Evolutionary conservation across 2,113 vertebrate genomes (phyloP).

Genomic region (Eidolon helvum): DNA sequence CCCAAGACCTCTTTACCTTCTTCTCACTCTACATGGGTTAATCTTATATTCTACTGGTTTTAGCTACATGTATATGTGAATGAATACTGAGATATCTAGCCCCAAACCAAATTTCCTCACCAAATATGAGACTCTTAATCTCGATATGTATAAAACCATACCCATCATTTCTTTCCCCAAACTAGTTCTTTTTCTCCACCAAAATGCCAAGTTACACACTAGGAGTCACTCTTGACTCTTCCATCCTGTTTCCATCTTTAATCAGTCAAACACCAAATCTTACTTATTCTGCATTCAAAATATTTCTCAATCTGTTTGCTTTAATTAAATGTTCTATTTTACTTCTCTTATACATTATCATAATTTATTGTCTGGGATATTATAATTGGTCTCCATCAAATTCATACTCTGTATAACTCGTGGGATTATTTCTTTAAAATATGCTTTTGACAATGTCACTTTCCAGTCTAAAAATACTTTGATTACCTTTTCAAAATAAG

Average conservation of each 20-base stretch:
- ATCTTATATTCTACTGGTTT: not conserved
- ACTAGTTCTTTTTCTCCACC: not conserved
- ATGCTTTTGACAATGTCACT: not conserved
- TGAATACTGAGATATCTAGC: not conserved
- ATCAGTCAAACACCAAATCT: not conserved
- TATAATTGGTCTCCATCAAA: not conserved
- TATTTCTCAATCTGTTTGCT: not conserved
- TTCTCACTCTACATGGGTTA: too few species aligned
- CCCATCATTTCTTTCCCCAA: not conserved
- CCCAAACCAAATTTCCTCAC: not conserved
- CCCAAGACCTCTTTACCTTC: not conserved
- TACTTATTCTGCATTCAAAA: not conserved
- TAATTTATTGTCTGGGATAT: not conserved
- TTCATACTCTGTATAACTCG: not conserved
- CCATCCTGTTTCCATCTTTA: not conserved
- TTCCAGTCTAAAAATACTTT: not conserved
- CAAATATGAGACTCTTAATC: not conserved
- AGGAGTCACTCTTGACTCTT: not conserved
- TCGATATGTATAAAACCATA: not conserved
- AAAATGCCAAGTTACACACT: not conserved
- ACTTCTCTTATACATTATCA: not conserved
- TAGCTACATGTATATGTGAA: not conserved
- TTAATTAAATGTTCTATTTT: not conserved
- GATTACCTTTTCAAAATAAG: not conserved
- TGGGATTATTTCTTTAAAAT: not conserved